These are phyloP conservation scores for Chironomus striatipennis DNA, from an alignment of 1,140 invertebrate genomes.

Conservation along the genomic window DNA sequence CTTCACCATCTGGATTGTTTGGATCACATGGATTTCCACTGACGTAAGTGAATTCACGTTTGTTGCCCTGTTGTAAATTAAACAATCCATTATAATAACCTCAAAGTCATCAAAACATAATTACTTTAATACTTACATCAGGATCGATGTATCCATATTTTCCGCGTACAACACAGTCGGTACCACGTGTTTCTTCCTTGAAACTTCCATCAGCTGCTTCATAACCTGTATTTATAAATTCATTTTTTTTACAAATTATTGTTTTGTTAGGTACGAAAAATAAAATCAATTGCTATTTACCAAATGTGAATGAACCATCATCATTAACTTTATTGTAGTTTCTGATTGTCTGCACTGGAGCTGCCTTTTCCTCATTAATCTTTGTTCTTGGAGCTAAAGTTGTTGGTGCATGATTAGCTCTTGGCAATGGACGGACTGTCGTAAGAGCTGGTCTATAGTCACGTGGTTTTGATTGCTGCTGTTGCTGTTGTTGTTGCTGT, in stretches of 20 bases:
- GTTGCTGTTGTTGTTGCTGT: slow-evolving; percentile 34
- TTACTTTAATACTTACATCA: neutral
- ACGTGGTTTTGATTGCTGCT: slow-evolving; percentile 26
- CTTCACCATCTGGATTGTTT: slow-evolving; percentile 59
- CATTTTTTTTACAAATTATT: neutral
- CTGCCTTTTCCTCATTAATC: slow-evolving; percentile 47
- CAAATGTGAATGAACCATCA: slow-evolving; percentile 77
- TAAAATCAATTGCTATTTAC: slow-evolving; percentile 26
- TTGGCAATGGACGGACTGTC: slow-evolving; percentile 29
- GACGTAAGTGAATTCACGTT: slow-evolving; percentile 78
- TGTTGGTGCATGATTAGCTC: slow-evolving; percentile 33
- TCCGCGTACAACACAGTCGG: slow-evolving; percentile 76
- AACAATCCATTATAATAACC: neutral
- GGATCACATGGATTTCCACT: slow-evolving; percentile 86
- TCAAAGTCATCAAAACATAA: neutral
- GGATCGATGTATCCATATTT: slow-evolving; percentile 57
- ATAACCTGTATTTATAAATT: slow-evolving; percentile 47
- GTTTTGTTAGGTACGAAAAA: too few species aligned
- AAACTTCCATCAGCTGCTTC: slow-evolving; percentile 83
- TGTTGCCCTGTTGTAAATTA: slow-evolving; percentile 47
- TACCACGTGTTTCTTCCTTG: slow-evolving; percentile 78
- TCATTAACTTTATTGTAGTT: slow-evolving; percentile 77
- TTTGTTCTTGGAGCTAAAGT: slow-evolving; percentile 43
- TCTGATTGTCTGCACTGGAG: slow-evolving; percentile 67
- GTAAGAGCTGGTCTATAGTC: slow-evolving; percentile 34